Percentiles rank a stretch among this genome's conserved stretches.
These are phyloP conservation scores for Copsychus sechellarum DNA, from an alignment of 2,113 vertebrate species.

Conservation along the genomic window DNA sequence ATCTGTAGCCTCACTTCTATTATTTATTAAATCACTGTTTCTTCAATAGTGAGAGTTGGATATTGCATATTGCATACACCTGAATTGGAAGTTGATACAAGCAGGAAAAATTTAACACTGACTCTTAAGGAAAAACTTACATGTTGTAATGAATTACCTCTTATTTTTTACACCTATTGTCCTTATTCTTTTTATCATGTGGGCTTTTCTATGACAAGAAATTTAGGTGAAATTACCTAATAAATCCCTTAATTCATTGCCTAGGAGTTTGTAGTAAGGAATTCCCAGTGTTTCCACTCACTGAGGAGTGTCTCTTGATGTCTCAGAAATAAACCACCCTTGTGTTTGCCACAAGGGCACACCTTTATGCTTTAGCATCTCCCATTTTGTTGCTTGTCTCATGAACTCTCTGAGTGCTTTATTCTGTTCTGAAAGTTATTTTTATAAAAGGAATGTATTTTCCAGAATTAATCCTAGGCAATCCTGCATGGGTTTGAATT, in stretches of 20 bases:
- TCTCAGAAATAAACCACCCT: background rate
- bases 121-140: background rate
- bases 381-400: background rate
- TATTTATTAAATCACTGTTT: background rate
- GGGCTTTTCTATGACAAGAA: background rate
- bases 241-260: background rate
- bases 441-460: background rate
- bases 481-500: fast-evolving
- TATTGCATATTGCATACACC: background rate
- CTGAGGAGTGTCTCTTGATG: background rate
- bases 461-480: background rate
- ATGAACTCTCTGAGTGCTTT: background rate
- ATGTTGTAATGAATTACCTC: background rate
- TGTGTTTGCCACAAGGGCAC: background rate
- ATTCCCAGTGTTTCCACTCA: fast-evolving
- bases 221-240: background rate
- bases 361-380: background rate
- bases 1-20: background rate
- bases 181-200: background rate
- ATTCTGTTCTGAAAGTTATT: background rate
- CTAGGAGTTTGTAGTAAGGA: background rate
- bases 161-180: background rate
- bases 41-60: background rate
- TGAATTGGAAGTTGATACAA: background rate
- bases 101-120: background rate